These are phyloP conservation scores for Drosophila macrospina DNA, from an alignment of 2,888 invertebrate species.

Conservation along the genomic window DNA sequence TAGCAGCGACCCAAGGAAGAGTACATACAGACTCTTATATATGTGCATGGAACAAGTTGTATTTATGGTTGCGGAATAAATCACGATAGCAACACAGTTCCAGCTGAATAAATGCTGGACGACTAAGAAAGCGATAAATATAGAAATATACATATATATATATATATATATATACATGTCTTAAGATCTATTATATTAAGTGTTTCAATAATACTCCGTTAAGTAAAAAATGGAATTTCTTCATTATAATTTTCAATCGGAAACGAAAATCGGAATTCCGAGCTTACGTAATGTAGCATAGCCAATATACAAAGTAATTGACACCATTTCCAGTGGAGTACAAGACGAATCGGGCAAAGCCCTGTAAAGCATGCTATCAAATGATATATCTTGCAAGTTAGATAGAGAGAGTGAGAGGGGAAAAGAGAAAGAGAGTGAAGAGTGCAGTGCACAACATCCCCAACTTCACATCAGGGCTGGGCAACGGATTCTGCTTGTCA, in stretches of 20 bases:
- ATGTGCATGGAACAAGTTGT: constrained; percentile 5
- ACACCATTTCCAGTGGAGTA: constrained; percentile 17
- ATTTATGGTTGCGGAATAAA: constrained; percentile 57
- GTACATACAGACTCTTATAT: constrained; percentile 9
- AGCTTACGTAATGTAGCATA: constrained; percentile 19
- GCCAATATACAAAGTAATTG: constrained; percentile 35
- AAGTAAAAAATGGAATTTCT: not conserved
- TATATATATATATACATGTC: not conserved
- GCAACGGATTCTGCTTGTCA: constrained; percentile 30
- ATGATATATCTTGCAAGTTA: constrained; percentile 10
- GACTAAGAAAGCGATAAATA: constrained; percentile 5
- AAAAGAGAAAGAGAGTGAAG: not conserved
- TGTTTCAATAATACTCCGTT: not conserved
- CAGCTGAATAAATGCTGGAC: constrained; percentile 58
- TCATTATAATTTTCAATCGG: constrained; percentile 3
- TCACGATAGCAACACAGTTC: constrained; percentile 56
- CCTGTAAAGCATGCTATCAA: constrained; percentile 48
- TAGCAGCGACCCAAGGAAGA: constrained; percentile 45
- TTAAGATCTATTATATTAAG: constrained; percentile 10
- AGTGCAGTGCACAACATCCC: constrained; percentile 40
- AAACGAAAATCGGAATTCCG: not conserved
- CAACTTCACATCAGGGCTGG: constrained; percentile 23
- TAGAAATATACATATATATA: not conserved
- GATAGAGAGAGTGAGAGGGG: not conserved
- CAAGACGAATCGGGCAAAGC: constrained; percentile 12